These are phyloP conservation scores for Synergus itoensis DNA, from an alignment of 2,888 invertebrate species.

Conservation along the genomic window DNA sequence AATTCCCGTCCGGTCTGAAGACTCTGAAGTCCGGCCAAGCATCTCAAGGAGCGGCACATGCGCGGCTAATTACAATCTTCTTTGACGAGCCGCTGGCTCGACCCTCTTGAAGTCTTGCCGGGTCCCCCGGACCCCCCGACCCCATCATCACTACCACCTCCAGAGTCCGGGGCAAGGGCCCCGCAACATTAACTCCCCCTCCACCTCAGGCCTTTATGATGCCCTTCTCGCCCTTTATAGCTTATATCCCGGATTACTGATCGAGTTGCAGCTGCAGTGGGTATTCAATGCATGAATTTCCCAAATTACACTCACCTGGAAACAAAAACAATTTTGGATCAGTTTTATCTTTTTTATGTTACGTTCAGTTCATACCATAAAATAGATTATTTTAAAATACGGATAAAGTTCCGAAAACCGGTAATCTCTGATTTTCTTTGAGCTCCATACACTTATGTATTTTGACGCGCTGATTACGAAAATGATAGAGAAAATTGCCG, in stretches of 20 bases:
- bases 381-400: too few relatives aligned
- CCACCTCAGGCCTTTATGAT: background rate
- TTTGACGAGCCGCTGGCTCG: conserved; percentile 63
- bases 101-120: conserved; percentile 29
- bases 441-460: too few relatives aligned
- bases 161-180: background rate
- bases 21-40: conserved; percentile 47
- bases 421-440: too few relatives aligned
- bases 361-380: too few relatives aligned
- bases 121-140: background rate
- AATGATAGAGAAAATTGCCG: too few relatives aligned
- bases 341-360: too few relatives aligned
- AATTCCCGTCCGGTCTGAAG: conserved; percentile 28
- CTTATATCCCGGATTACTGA: background rate
- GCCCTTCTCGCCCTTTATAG: background rate
- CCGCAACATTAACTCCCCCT: background rate
- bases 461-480: too few relatives aligned
- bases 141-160: background rate
- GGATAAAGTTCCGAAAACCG: too few relatives aligned
- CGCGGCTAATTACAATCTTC: conserved; percentile 71
- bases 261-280: background rate
- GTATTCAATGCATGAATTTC: background rate
- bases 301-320: too few relatives aligned
- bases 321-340: background rate
- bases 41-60: conserved; percentile 65